Conservation (phyloP, 2,888 invertebrate species). For the Agonopterix alstromeriana region DNA sequence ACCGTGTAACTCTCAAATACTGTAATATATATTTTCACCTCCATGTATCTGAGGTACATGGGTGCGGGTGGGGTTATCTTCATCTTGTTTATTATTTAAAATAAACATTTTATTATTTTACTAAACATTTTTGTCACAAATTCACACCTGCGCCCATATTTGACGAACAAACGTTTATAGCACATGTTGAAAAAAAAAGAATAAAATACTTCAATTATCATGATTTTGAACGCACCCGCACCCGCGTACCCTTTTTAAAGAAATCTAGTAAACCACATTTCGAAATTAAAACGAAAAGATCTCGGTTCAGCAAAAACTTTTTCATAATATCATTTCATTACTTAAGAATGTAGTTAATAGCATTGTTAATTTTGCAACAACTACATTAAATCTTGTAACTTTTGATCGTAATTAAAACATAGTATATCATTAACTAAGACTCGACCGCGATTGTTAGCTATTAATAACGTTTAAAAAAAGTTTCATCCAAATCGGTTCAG, state of each 20-base stretch:
- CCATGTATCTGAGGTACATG: constrained; percentile 24
- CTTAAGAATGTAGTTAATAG: too few relatives aligned
- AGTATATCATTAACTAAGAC: too few relatives aligned
- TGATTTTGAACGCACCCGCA: constrained; percentile 41
- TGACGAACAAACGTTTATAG: constrained; percentile 22
- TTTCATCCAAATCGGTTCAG: too few relatives aligned
- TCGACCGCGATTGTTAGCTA: too few relatives aligned
- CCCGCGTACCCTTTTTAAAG: constrained; percentile 18
- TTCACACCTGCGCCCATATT: constrained; percentile 45
- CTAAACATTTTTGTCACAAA: background rate
- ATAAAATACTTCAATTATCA: constrained; percentile 1
- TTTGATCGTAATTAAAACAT: too few relatives aligned
- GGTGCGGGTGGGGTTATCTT: constrained; percentile 40
- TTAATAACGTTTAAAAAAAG: too few relatives aligned
- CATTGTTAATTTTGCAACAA: too few relatives aligned
- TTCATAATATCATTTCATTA: too few relatives aligned
- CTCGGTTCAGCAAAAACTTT: too few relatives aligned
- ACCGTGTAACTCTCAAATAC: too few relatives aligned
- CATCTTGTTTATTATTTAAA: background rate
- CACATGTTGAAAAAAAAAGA: constrained; percentile 18
- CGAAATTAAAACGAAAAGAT: background rate
- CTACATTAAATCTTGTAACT: too few relatives aligned
- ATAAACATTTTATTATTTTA: background rate
- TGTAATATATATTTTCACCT: constrained; percentile 10
- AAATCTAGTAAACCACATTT: background rate